These are phyloP conservation scores for Tetragonisca angustula DNA, from an alignment of 2,888 invertebrate species.

Conservation along the genomic window DNA sequence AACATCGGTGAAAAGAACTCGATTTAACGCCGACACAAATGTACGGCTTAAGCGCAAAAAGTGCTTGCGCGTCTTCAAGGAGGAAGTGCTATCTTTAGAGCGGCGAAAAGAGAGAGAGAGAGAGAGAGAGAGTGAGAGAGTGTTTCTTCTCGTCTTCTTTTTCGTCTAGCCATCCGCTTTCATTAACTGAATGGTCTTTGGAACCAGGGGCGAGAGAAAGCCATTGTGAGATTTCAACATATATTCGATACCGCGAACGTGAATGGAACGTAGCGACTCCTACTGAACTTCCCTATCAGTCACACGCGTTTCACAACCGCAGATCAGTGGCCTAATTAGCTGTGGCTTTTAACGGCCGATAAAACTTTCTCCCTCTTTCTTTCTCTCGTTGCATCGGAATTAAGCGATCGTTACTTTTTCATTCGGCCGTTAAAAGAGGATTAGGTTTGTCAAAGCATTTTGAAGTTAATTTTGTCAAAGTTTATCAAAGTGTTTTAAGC, in stretches of 20 bases:
- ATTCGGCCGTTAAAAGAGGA: not conserved
- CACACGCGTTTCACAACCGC: conserved; percentile 8
- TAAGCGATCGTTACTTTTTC: not conserved
- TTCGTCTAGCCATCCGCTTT: conserved; percentile 65
- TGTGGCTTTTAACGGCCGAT: conserved; percentile 5
- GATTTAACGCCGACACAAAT: conserved; percentile 64
- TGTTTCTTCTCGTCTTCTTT: conserved; percentile 67
- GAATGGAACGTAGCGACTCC: conserved; percentile 33
- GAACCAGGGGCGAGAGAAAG: conserved; percentile 24
- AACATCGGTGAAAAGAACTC: conserved; percentile 49
- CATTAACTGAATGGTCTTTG: conserved; percentile 49
- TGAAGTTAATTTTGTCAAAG: not conserved
- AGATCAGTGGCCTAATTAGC: conserved; percentile 5
- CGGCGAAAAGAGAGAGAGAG: conserved; percentile 62
- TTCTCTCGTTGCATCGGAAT: not conserved
- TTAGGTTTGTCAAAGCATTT: not conserved
- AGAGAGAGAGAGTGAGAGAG: conserved; percentile 66
- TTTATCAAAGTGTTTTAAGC: too few relatives aligned
- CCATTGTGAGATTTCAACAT: conserved; percentile 37
- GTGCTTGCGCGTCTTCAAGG: conserved; percentile 68
- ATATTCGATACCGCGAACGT: conserved; percentile 10
- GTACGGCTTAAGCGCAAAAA: conserved; percentile 74
- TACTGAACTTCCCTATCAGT: not conserved
- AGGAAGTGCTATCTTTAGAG: conserved; percentile 81
- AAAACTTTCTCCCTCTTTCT: not conserved